These are phyloP conservation scores for Tursiops truncatus DNA, from an alignment of 2,113 vertebrate genomes.

Conservation along the genomic window DNA sequence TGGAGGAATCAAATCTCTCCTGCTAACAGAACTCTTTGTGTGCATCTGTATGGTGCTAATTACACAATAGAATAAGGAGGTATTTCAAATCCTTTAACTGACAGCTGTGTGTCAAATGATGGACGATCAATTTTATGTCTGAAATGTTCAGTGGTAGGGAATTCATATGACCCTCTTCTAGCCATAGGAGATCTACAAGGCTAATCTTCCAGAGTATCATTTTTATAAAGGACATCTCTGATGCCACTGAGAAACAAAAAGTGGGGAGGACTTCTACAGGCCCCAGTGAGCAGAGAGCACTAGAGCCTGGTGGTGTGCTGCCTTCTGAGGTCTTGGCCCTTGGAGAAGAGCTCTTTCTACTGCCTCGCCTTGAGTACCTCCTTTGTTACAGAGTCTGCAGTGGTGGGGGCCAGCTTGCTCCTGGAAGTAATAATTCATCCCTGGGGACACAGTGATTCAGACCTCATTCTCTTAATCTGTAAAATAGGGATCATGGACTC, in stretches of 20 bases:
- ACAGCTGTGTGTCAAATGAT: slow-evolving; percentile 37
- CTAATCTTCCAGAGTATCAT: background rate
- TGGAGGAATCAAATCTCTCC: slow-evolving; percentile 38
- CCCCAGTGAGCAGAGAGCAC: background rate
- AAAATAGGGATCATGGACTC: background rate
- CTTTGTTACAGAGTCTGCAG: background rate
- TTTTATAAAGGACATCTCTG: background rate
- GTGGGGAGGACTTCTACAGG: background rate
- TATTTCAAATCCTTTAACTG: slow-evolving; percentile 47
- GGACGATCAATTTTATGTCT: background rate
- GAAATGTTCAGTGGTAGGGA: background rate
- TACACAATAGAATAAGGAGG: slow-evolving; percentile 43
- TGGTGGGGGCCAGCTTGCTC: background rate
- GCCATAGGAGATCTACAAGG: background rate
- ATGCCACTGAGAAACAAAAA: background rate
- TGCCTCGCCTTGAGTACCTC: background rate
- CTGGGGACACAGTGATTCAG: background rate
- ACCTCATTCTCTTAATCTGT: background rate
- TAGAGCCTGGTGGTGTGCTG: background rate
- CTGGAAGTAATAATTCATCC: background rate
- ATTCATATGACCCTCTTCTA: background rate
- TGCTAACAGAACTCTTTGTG: slow-evolving; percentile 70
- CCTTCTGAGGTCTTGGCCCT: background rate
- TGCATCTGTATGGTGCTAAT: slow-evolving; percentile 14
- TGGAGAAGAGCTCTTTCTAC: background rate